phyloP scores from a whole-genome alignment of 2,888 invertebrate genomes.

The Mellilla xanthometata region DNA sequence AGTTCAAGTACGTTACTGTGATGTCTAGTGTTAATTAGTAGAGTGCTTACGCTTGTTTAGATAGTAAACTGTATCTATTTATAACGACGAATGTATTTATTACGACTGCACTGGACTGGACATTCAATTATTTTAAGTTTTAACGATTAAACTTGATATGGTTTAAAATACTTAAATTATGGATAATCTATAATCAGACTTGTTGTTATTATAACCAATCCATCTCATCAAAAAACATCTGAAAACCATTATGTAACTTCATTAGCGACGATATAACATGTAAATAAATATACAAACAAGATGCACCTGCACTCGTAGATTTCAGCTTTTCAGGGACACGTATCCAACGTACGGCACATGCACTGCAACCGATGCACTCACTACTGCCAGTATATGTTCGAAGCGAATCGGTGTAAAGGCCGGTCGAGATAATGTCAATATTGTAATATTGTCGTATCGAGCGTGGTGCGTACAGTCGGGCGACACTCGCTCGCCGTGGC shows the following conservation, averaged over 20 bases:
- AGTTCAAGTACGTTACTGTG: conserved; percentile 36
- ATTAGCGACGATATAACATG: conserved; percentile 10
- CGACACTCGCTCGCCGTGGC: conserved; percentile 69
- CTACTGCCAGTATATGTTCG: conserved; percentile 43
- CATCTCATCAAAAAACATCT: too few relatives aligned
- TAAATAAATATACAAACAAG: conserved; percentile 28
- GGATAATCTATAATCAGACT: too few relatives aligned
- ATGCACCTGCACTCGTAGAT: conserved; percentile 71
- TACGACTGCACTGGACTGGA: too few relatives aligned
- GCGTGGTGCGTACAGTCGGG: conserved; percentile 24
- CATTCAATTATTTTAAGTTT: too few relatives aligned
- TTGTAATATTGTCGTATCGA: conserved; percentile 50
- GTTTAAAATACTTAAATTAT: too few relatives aligned
- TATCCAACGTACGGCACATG: conserved; percentile 55
- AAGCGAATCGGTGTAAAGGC: conserved; percentile 38
- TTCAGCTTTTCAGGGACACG: conserved; percentile 56
- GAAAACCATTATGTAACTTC: conserved; percentile 40
- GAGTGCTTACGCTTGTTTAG: neutral
- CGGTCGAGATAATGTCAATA: conserved; percentile 37
- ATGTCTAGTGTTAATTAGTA: conserved; percentile 37
- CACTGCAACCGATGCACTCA: conserved; percentile 57
- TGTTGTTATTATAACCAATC: too few relatives aligned
- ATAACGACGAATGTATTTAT: neutral
- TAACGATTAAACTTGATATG: too few relatives aligned
- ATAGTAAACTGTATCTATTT: neutral